These are phyloP conservation scores for Oikopleura vanhoeffeni DNA, from an alignment of 23 tunicate species.

Conservation along the genomic window DNA sequence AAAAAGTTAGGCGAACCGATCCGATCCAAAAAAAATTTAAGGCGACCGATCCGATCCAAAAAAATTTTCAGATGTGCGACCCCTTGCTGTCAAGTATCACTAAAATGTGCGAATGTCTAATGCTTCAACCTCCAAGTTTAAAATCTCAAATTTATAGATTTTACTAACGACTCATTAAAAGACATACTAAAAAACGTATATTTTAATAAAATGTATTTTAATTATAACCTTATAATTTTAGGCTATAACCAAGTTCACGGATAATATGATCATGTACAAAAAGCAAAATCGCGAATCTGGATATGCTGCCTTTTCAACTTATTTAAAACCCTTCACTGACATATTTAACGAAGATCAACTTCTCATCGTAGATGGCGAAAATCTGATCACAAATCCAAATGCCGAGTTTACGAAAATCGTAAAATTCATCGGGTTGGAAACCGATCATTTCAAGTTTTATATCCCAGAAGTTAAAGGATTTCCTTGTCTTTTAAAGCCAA, in stretches of 20 bases:
- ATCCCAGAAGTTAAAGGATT: not conserved
- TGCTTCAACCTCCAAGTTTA: too few relatives aligned
- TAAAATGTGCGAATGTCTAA: too few relatives aligned
- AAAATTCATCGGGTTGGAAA: not conserved
- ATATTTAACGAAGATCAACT: not conserved
- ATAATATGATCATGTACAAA: not conserved
- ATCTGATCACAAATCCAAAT: not conserved
- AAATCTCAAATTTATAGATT: too few relatives aligned
- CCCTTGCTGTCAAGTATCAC: too few relatives aligned
- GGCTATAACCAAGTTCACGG: not conserved
- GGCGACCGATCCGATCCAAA: too few relatives aligned
- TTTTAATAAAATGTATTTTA: not conserved
- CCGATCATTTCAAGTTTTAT: not conserved
- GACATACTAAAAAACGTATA: not conserved
- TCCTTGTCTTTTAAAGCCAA: not conserved
- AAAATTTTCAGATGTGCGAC: too few relatives aligned
- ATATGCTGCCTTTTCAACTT: not conserved
- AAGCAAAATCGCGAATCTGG: conserved; percentile 1
- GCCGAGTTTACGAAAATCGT: not conserved
- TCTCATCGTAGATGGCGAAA: conserved; percentile 1
- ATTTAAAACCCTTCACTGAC: not conserved
- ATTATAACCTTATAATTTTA: not conserved
- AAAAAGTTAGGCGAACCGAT: too few relatives aligned
- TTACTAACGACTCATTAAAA: too few relatives aligned
- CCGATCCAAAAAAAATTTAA: too few relatives aligned